Evolutionary conservation across 2,888 invertebrate species (phyloP).

Genomic region (Caenorhabditis uteleia): DNA sequence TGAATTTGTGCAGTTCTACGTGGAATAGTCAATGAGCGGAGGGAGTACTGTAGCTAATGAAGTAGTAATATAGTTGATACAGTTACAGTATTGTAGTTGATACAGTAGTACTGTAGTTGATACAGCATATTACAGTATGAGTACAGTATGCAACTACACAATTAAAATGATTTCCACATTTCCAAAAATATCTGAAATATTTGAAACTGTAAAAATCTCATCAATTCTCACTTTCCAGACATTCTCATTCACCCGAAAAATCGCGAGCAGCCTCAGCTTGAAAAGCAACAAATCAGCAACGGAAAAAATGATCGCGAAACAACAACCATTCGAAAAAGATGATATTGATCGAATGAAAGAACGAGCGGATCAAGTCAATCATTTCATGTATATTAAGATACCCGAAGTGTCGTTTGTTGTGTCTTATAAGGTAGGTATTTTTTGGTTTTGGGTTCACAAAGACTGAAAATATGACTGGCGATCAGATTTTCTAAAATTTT

Average conservation of each 20-base stretch:
- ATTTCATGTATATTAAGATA: constrained; percentile 96
- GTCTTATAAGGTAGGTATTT: constrained; percentile 71
- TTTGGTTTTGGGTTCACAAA: not conserved
- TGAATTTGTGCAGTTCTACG: too few relatives aligned
- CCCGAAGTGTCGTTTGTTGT: constrained; percentile 91
- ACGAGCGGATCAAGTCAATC: constrained; percentile 94
- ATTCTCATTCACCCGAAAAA: constrained; percentile 49
- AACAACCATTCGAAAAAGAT: constrained; percentile 72
- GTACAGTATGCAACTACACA: too few relatives aligned
- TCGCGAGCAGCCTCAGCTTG: constrained; percentile 42
- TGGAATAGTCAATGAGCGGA: too few relatives aligned
- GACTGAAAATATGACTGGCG: not conserved
- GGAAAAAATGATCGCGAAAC: constrained; percentile 1
- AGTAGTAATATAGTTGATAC: too few relatives aligned
- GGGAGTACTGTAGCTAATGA: too few relatives aligned
- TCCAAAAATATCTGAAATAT: too few relatives aligned
- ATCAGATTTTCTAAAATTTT: too few relatives aligned
- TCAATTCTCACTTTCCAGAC: constrained; percentile 22
- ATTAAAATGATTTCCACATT: too few relatives aligned
- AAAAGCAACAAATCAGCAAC: constrained; percentile 29
- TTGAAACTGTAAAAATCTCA: not conserved
- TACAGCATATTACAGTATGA: too few relatives aligned
- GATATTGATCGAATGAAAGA: constrained; percentile 99
- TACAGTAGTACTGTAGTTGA: too few relatives aligned
- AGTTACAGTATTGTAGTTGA: too few relatives aligned